Evolutionary conservation across 2,888 invertebrate species (phyloP), one percentile per base, ranked within the genome.

Genomic region (Danaus chrysippus): DNA sequence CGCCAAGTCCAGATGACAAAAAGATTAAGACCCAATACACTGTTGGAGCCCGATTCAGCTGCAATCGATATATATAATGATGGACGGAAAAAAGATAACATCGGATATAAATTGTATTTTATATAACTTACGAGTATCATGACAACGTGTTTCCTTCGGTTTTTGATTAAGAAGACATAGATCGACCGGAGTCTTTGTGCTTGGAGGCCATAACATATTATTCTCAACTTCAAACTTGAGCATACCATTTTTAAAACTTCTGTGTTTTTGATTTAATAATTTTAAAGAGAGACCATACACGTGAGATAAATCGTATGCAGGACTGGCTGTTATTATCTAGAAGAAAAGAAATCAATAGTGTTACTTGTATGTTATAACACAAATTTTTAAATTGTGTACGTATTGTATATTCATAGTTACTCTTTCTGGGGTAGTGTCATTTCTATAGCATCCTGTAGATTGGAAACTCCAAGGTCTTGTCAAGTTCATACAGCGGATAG

Each of bases 71-170:
- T 10, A 15, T 17, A 49, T 17, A 17, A 17, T 17, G 15, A 17
- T 10, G 17, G 17, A 17, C 11, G 11, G 1, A 49, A 49, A 17
- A 49, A 10, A 46, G 13, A 9, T n/a, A 15, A 17, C 3, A 17
- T 34, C 23, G 23, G 23, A 15, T 17, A 49, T 3, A 49, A 17
- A 17, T 17, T 17, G 1, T 11, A 17, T 10, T n/a, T 11, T n/a
- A 17, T 17, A 17, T 9, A n/a, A 67, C 76, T 71, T 59, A 83
- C 83, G 77, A 0, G 68, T 67, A 12, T 77, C 72, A 62, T 83
- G 82, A 58, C 85, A 85, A n/a, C 82, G 68, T 0, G 77, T 82
- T 68, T 84, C 84, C 3, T 63, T 49, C 0, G 74, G 75, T 1
- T 62, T 68, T 44, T 72, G 67, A 59, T 85, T 84, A 58, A 74